Percentiles rank a stretch among this genome's conserved stretches.
Evolutionary conservation across 2,113 vertebrate species (phyloP).

Genomic region (Onychostruthus taczanowskii): DNA sequence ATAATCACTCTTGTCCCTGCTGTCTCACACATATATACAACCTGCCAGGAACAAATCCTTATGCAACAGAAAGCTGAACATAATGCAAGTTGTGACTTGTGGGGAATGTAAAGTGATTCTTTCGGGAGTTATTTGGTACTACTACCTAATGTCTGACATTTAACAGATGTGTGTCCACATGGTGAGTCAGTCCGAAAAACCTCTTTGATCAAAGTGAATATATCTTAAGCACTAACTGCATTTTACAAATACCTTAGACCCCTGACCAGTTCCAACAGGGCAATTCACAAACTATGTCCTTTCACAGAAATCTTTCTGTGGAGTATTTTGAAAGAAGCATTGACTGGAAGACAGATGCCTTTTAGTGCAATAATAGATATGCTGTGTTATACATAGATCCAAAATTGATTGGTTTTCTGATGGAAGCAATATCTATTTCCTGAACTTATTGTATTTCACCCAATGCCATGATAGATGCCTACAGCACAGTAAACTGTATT

Average conservation of each 20-base stretch:
- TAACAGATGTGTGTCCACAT: not conserved
- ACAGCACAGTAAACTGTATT: not conserved
- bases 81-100: not conserved
- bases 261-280: not conserved
- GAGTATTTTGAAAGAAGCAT: not conserved
- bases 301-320: not conserved
- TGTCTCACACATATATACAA: slow-evolving; percentile 10
- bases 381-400: not conserved
- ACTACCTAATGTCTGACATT: not conserved
- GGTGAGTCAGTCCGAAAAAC: not conserved
- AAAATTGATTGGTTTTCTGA: slow-evolving; percentile 29
- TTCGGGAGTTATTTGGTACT: not conserved
- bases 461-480: not conserved
- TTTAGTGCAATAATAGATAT: not conserved
- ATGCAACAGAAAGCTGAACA: not conserved
- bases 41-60: not conserved
- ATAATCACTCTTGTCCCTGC: not conserved
- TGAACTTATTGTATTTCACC: not conserved
- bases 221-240: not conserved
- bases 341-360: not conserved
- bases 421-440: slow-evolving; percentile 1
- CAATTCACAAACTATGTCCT: not conserved
- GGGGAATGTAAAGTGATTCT: slow-evolving; percentile 26
- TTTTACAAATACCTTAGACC: not conserved
- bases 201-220: not conserved